Percentiles rank a stretch among this genome's conserved stretches.
phyloP scores from a whole-genome alignment of 2,888 invertebrate species.

The Scaptomyza reducta region DNA sequence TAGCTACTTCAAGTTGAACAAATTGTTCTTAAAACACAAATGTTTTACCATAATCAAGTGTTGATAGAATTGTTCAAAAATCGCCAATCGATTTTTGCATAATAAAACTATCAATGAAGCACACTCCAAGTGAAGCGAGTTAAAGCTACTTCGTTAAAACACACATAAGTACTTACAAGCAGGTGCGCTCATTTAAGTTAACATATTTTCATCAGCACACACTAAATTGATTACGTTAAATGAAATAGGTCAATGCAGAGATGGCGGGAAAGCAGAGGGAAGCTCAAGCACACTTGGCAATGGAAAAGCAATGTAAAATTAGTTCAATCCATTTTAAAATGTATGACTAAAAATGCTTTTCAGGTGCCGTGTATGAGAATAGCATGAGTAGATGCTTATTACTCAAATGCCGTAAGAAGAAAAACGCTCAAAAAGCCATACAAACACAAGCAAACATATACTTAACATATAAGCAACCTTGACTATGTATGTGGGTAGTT shows the following conservation, averaged over 20 bases:
- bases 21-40: neutral
- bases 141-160: neutral
- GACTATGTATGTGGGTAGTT: conserved; percentile 13
- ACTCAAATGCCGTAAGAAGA: neutral
- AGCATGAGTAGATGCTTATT: neutral
- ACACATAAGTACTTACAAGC: neutral
- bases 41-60: neutral
- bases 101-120: neutral
- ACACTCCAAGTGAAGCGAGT: neutral
- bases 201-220: neutral
- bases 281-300: neutral
- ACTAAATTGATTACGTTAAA: neutral
- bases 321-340: conserved; percentile 13
- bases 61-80: neutral
- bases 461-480: neutral
- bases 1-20: neutral
- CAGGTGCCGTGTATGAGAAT: neutral
- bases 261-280: neutral
- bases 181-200: neutral
- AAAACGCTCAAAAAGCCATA: conserved; percentile 9
- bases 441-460: neutral
- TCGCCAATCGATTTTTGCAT: conserved; percentile 5
- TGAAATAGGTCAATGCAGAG: neutral
- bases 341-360: neutral
- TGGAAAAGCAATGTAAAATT: conserved; percentile 12